Percentiles rank a stretch among this genome's conserved stretches.
phyloP scores from a whole-genome alignment of 2,797 vertebrate species.

The Todus mexicanus region DNA sequence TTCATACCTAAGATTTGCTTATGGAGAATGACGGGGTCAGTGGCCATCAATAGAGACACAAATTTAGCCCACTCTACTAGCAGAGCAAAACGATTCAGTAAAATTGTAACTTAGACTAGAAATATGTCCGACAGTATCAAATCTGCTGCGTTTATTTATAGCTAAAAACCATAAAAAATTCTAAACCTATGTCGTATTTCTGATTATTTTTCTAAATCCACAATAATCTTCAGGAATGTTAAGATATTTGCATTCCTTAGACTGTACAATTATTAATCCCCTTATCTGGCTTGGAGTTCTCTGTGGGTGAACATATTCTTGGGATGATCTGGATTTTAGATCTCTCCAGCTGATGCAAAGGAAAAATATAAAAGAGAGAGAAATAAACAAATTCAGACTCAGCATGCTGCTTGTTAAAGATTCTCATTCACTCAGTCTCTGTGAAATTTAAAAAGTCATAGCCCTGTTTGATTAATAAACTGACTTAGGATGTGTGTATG shows the following conservation, averaged over 20 bases:
- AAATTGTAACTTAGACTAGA: constrained; percentile 13
- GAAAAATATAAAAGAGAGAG: constrained; percentile 4
- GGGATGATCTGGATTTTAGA: constrained; percentile 65
- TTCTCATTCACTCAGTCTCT: background rate
- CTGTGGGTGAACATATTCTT: constrained; percentile 58
- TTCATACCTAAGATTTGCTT: background rate
- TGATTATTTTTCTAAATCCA: constrained; percentile 76
- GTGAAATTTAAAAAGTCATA: constrained; percentile 28
- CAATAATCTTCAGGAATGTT: constrained; percentile 72
- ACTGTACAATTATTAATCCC: constrained; percentile 70
- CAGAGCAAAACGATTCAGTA: background rate
- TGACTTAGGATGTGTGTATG: background rate
- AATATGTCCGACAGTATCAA: background rate
- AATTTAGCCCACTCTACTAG: background rate
- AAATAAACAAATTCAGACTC: constrained; percentile 55
- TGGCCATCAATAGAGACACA: background rate
- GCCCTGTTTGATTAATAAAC: background rate
- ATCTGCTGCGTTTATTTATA: constrained; percentile 53
- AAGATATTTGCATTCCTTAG: constrained; percentile 68
- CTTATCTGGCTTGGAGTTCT: constrained; percentile 67
- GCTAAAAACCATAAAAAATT: background rate
- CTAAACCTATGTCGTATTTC: constrained; percentile 59
- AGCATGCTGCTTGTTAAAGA: constrained; percentile 23
- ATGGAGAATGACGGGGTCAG: background rate
- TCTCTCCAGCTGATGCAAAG: background rate